Percentiles rank a stretch among this genome's conserved stretches.
Evolutionary conservation across 2,113 vertebrate genomes (phyloP).

Genomic region (Tychaedon coryphoeus): DNA sequence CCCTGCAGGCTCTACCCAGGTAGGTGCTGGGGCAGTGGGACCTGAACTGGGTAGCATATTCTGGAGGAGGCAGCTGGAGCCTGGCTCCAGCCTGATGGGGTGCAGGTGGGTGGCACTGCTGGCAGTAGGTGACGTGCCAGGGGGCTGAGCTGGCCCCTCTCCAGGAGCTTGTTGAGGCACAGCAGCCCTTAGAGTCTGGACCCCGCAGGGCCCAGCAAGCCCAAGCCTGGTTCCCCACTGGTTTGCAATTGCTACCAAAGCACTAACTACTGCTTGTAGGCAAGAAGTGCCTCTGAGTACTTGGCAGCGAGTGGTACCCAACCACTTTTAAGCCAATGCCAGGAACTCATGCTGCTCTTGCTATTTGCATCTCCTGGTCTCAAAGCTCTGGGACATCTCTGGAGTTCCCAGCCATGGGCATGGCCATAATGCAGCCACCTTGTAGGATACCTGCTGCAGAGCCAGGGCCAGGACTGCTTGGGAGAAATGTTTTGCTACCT

Average conservation of each 20-base stretch:
- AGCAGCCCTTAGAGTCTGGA: not conserved
- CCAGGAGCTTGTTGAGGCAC: not conserved
- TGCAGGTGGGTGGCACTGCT: not conserved
- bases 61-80: not conserved
- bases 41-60: not conserved
- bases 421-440: not conserved
- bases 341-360: not conserved
- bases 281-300: not conserved
- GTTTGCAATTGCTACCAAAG: not conserved
- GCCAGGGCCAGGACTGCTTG: not conserved
- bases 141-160: not conserved
- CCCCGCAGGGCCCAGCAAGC: not conserved
- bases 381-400: not conserved
- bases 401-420: not conserved
- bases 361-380: not conserved
- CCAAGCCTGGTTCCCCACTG: not conserved
- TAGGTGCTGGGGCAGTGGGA: too few relatives aligned
- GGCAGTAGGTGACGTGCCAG: rapidly evolving
- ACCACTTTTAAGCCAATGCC: not conserved
- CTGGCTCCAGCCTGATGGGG: not conserved
- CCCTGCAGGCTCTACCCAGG: not conserved
- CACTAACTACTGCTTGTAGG: not conserved
- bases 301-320: not conserved
- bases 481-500: not conserved
- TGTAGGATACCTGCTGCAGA: not conserved